Percentiles rank a stretch among this genome's conserved stretches.
These are phyloP conservation scores for Neoniphon sammara DNA, from an alignment of 2,797 vertebrate species.

Conservation along the genomic window DNA sequence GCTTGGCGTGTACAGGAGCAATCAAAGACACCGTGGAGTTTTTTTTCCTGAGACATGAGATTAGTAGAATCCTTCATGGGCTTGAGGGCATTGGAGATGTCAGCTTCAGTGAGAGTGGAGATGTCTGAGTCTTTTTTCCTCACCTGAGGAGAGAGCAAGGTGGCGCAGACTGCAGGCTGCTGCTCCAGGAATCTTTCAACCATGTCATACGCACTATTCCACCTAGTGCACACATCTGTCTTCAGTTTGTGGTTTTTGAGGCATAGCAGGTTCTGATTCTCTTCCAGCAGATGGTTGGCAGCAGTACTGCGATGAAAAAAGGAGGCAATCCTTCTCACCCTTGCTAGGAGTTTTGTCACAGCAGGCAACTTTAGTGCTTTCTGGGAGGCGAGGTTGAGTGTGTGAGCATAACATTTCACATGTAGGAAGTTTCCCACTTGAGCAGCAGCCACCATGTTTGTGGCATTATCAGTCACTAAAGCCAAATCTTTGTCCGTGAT, in stretches of 20 bases:
- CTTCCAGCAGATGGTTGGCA: not conserved
- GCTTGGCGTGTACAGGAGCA: not conserved
- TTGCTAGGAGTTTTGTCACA: no score
- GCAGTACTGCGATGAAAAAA: not conserved
- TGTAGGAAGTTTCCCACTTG: no score
- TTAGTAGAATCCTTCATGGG: slow-evolving; percentile 5
- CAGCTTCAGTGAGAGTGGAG: slow-evolving; percentile 6
- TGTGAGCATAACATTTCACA: no score
- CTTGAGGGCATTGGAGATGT: slow-evolving; percentile 6
- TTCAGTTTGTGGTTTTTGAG: not conserved
- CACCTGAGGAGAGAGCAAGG: not conserved
- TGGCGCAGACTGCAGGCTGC: not conserved
- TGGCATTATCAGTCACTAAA: no score
- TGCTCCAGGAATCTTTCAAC: not conserved
- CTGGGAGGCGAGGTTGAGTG: no score
- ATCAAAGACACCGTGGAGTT: not conserved
- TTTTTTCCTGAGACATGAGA: not conserved
- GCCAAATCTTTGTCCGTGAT: no score
- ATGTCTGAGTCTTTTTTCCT: not conserved
- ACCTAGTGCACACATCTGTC: not conserved
- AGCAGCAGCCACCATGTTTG: no score
- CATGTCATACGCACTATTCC: not conserved
- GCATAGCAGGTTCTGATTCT: not conserved
- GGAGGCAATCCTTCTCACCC: no score
- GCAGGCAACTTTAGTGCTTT: no score